These are phyloP conservation scores for Arion vulgaris DNA, from an alignment of 1,140 invertebrate genomes.

Conservation along the genomic window DNA sequence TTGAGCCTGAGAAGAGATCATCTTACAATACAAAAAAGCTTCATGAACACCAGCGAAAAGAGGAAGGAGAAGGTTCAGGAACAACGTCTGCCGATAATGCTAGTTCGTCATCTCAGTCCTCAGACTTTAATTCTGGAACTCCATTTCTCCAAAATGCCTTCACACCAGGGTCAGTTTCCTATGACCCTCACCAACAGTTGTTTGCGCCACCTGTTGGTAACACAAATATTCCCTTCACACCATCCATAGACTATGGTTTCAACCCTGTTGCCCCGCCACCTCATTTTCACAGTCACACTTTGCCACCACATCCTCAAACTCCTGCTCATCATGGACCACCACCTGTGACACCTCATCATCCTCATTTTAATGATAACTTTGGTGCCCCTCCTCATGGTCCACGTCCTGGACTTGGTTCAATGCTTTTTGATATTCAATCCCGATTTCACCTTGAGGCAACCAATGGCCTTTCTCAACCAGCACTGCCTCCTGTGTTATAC, in stretches of 20 bases:
- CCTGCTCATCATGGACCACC: slow-evolving; percentile 36
- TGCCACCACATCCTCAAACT: slow-evolving; percentile 38
- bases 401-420: not conserved
- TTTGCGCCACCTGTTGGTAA: slow-evolving; percentile 17
- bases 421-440: slow-evolving; percentile 31
- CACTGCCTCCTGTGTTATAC: slow-evolving; percentile 5
- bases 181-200: slow-evolving; percentile 39
- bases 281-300: slow-evolving; percentile 39
- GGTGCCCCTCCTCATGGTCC: slow-evolving; percentile 8
- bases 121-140: slow-evolving; percentile 35
- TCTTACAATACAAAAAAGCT: slow-evolving; percentile 11
- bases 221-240: slow-evolving; percentile 28
- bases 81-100: not conserved
- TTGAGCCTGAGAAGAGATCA: slow-evolving; percentile 29
- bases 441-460: not conserved
- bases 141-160: slow-evolving; percentile 38
- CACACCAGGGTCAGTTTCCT: slow-evolving; percentile 35
- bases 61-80: slow-evolving; percentile 8
- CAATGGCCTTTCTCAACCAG: not conserved
- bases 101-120: slow-evolving; percentile 22
- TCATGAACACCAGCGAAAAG: slow-evolving; percentile 21
- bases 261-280: slow-evolving; percentile 28
- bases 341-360: slow-evolving; percentile 38
- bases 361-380: slow-evolving; percentile 27
- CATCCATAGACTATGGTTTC: slow-evolving; percentile 21